These are phyloP conservation scores for Nymphalis c-album DNA, from an alignment of 2,888 invertebrate genomes.

Conservation along the genomic window DNA sequence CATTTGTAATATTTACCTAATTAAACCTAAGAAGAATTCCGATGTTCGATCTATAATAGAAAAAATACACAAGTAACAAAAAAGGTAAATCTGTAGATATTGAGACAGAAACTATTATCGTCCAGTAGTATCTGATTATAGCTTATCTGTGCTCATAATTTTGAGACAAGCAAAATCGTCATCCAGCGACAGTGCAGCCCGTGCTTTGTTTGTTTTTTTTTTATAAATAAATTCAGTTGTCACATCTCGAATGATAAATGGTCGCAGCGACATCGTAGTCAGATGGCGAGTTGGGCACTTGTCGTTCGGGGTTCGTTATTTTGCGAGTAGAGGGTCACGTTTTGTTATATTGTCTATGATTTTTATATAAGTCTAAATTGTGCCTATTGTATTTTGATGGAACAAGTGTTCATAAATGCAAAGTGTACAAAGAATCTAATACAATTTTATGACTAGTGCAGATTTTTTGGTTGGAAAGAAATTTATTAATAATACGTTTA, in stretches of 20 bases:
- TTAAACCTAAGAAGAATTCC: too few species aligned
- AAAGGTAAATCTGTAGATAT: too few species aligned
- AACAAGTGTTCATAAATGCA: conserved; percentile 28
- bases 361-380: conserved; percentile 45
- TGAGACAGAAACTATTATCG: background rate
- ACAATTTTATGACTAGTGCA: background rate
- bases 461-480: background rate
- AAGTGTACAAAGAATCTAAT: conserved; percentile 13
- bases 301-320: conserved; percentile 50
- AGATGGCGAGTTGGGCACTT: conserved; percentile 77
- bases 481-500: too few species aligned
- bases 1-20: too few species aligned
- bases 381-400: conserved; percentile 40
- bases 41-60: too few species aligned
- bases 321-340: conserved; percentile 37
- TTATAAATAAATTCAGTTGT: conserved; percentile 81
- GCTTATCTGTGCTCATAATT: conserved; percentile 52
- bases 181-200: conserved; percentile 56
- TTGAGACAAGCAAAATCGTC: conserved; percentile 59
- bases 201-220: conserved; percentile 65
- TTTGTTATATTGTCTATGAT: conserved; percentile 47
- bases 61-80: background rate
- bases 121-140: background rate
- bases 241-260: conserved; percentile 77
- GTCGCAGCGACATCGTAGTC: conserved; percentile 69